Base-by-base conservation (phyloP, 2,888 invertebrate species). In the Stenchaetothrips biformis region DNA sequence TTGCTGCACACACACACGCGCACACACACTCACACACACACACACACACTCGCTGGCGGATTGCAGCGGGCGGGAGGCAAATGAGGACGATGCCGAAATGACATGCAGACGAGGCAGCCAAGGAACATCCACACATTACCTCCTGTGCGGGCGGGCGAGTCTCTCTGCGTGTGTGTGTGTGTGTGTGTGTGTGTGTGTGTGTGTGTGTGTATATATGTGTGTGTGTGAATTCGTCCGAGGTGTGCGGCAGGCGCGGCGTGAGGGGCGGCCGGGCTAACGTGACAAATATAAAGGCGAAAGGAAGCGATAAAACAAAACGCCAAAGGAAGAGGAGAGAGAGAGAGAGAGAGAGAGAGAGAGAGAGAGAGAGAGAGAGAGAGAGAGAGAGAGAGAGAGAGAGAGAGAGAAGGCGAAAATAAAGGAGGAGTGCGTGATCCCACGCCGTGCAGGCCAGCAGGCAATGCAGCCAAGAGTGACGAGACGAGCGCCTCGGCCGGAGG, bases 221-320 rank as follows among this genome's bases (percentile, higher is more conserved):
- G 37, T 37, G 37, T 37, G 37, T 37, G 37, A 37, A 37, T 37
- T 37, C 37, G 37, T 37, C 37, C 37, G 37, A 37, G 37, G 37
- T 37, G 37, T 37, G 37, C 37, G 16, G 13, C 53, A 53, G 13
- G 53, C 59, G 53, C 53, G 2, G 53, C 53, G 59, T 13, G 59
- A 18, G 37, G 37, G 37, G 59, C 59, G 59, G 59, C 59, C 59
- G 37, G 37, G 59, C 59, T 59, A 59, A 59, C 59, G 59, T 59
- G 59, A 59, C 59, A 59, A 59, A 59, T 59, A 59, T 59, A 59
- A 53, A 53, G 53, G 53, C 53, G 59, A 18, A 18, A 59, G 59
- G 59, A 59, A 59, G 18, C 59, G 18, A 59, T 59, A 59, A 59
- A 59, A 59, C 59, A 59, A 59, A 59, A 59, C 59, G 59, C 59